Evolutionary conservation across 2,113 vertebrate genomes (phyloP).

Genomic region (Cryptomyrus ogoouensis): DNA sequence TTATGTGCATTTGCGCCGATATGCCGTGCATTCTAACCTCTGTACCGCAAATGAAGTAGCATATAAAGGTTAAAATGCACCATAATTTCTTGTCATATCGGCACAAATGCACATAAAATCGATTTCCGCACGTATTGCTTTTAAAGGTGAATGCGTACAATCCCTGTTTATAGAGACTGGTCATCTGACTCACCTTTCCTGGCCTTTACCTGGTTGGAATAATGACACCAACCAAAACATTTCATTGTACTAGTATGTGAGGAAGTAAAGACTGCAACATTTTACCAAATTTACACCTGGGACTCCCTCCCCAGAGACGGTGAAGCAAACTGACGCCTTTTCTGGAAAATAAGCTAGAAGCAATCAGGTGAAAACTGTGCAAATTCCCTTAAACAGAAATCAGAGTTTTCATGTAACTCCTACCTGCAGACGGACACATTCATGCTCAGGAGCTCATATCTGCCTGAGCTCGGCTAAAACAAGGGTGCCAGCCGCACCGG

Average conservation of each 20-base stretch:
- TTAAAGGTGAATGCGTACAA: no score
- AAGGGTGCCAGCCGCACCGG: not conserved
- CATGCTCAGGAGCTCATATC: not conserved
- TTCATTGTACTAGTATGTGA: not conserved
- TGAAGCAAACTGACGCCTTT: not conserved
- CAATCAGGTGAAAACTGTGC: not conserved
- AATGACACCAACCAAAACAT: not conserved
- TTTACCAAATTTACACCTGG: not conserved
- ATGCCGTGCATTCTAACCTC: no score
- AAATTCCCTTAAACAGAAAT: not conserved
- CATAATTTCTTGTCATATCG: no score
- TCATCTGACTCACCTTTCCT: constrained; percentile 52
- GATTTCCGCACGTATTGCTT: no score
- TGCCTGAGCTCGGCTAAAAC: not conserved
- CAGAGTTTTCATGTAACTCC: not conserved
- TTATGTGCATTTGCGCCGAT: no score
- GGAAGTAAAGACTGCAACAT: not conserved
- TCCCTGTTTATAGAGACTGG: constrained; percentile 62
- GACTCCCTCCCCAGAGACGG: not conserved
- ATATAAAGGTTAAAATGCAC: no score
- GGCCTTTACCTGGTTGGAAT: not conserved
- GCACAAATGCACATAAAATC: no score
- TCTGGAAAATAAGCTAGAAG: not conserved
- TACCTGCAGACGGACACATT: not conserved
- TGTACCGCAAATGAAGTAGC: no score